Evolutionary conservation across 2,797 vertebrate genomes (phyloP).

Genomic region (Lycodopsis pacificus): DNA sequence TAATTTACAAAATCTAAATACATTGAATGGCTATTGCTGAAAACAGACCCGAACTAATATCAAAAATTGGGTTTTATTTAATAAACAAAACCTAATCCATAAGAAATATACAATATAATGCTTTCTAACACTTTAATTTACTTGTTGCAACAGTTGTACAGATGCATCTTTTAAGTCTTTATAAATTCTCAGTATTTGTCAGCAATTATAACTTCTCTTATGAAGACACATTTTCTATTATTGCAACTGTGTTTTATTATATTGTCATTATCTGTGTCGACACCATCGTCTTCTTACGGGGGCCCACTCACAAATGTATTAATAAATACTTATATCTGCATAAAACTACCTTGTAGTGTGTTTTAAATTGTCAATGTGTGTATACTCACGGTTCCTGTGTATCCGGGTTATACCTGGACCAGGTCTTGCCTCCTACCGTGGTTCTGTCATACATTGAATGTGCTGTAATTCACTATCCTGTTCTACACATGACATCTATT

Average conservation of each 20-base stretch:
- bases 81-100: neutral
- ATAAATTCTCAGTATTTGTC: neutral
- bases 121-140: neutral
- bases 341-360: neutral
- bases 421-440: too few species aligned
- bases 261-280: neutral
- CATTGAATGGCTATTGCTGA: neutral
- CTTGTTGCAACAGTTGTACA: too few species aligned
- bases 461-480: too few species aligned
- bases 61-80: neutral
- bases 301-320: neutral
- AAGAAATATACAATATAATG: neutral
- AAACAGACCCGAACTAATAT: neutral
- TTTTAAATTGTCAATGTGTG: neutral
- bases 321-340: neutral
- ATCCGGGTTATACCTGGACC: too few species aligned
- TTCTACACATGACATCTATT: too few species aligned
- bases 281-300: neutral
- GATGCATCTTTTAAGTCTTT: neutral
- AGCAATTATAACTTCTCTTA: neutral
- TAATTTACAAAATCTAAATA: neutral
- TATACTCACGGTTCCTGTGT: too few species aligned
- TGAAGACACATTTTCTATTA: neutral
- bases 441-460: too few species aligned
- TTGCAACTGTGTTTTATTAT: neutral